Conservation (phyloP, 2,888 invertebrate species). For the Theretra japonica region DNA sequence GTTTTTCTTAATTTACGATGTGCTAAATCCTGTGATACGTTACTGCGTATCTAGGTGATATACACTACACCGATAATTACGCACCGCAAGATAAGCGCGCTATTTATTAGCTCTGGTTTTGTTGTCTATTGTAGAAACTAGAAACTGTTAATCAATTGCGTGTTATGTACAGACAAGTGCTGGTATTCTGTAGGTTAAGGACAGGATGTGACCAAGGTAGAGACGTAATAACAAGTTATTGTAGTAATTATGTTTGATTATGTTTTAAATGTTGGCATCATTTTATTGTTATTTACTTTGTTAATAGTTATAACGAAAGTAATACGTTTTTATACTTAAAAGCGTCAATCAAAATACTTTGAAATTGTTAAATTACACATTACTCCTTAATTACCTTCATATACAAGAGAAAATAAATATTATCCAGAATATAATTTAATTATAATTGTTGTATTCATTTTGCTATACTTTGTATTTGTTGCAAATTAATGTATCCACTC, state of each 20-base stretch:
- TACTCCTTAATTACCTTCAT: too few relatives aligned
- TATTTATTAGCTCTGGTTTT: slow-evolving; percentile 4
- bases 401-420: too few relatives aligned
- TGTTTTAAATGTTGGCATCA: background rate
- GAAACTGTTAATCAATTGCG: background rate
- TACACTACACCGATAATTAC: background rate
- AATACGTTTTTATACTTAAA: background rate
- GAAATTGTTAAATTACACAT: too few relatives aligned
- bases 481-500: too few relatives aligned
- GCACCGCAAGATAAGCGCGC: background rate
- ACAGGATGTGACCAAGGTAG: background rate
- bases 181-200: background rate
- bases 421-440: too few relatives aligned
- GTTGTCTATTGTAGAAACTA: slow-evolving; percentile 5
- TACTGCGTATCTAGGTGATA: too few relatives aligned
- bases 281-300: background rate
- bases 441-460: too few relatives aligned
- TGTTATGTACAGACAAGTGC: background rate
- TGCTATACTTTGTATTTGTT: too few relatives aligned
- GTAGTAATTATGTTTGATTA: background rate
- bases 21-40: too few relatives aligned
- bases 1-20: too few relatives aligned
- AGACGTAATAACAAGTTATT: background rate
- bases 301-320: background rate
- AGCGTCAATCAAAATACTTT: too few relatives aligned